These are phyloP conservation scores for Oncorhynchus mykiss DNA, from an alignment of 2,113 vertebrate genomes.

Conservation along the genomic window DNA sequence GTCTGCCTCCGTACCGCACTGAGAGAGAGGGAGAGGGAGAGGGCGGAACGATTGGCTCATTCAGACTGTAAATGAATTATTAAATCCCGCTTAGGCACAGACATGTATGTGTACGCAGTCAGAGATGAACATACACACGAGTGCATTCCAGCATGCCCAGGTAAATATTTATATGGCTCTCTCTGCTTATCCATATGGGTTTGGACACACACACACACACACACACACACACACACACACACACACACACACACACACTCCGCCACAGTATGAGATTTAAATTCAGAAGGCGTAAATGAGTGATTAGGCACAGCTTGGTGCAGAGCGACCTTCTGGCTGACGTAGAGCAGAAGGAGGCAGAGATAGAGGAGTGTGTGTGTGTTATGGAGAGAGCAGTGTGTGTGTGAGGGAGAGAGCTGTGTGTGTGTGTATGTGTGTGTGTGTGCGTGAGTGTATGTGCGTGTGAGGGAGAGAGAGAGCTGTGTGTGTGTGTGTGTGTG, in stretches of 20 bases:
- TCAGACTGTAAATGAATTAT: no score
- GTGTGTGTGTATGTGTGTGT: background rate
- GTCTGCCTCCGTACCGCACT: no score
- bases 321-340: background rate
- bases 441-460: background rate
- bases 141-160: background rate
- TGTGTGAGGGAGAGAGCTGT: background rate
- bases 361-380: background rate
- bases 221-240: no score
- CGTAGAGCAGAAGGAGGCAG: background rate
- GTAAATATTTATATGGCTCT: no score
- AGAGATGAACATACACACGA: no score
- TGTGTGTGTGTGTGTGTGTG: background rate
- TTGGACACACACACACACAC: background rate
- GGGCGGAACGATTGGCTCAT: no score
- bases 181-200: no score
- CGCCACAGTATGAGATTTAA: background rate
- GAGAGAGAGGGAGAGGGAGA: no score
- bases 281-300: background rate
- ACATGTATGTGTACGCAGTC: no score
- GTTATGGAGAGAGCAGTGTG: background rate
- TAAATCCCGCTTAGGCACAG: no score
- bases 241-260: background rate
- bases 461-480: no score
- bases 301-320: conserved; percentile 2